A percentile compares a stretch with the other conserved stretches of the same genome.
phyloP scores from a whole-genome alignment of 2,888 invertebrate species.

The Ferrisia virgata region DNA sequence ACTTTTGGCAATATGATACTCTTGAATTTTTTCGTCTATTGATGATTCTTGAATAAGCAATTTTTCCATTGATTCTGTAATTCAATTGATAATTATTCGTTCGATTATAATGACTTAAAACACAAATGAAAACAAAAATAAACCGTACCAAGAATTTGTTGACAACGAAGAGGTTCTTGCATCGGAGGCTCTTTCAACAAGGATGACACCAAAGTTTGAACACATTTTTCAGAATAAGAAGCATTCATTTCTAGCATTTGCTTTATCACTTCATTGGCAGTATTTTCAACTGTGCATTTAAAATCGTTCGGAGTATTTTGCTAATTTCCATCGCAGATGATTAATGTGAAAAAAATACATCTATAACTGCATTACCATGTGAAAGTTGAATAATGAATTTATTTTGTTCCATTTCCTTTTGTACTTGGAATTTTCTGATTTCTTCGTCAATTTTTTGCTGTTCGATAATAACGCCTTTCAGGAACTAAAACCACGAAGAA shows the following conservation, averaged over 20 bases:
- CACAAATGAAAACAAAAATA: neutral
- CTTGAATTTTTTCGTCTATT: neutral
- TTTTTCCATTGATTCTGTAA: slow-evolving; percentile 42
- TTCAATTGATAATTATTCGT: neutral
- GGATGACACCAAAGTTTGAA: neutral
- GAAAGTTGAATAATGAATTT: slow-evolving; percentile 62
- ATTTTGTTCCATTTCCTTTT: slow-evolving; percentile 63
- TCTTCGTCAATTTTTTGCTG: slow-evolving; percentile 66
- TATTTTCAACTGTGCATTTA: slow-evolving; percentile 34
- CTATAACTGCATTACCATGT: slow-evolving; percentile 54
- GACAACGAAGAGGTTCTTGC: neutral
- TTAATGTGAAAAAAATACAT: neutral
- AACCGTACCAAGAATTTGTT: slow-evolving; percentile 20
- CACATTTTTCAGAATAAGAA: neutral
- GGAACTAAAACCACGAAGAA: slow-evolving; percentile 53
- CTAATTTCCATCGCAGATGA: neutral
- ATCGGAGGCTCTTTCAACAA: neutral
- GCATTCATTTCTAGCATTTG: slow-evolving; percentile 20
- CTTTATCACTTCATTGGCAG: slow-evolving; percentile 37
- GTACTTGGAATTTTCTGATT: slow-evolving; percentile 66
- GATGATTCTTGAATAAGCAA: slow-evolving; percentile 15
- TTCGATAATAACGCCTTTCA: slow-evolving; percentile 60
- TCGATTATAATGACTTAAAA: no score
- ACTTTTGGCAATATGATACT: neutral
- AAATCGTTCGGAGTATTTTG: neutral